phyloP scores from a whole-genome alignment of 2,888 invertebrate species.

The Andrena chrysosceles region DNA sequence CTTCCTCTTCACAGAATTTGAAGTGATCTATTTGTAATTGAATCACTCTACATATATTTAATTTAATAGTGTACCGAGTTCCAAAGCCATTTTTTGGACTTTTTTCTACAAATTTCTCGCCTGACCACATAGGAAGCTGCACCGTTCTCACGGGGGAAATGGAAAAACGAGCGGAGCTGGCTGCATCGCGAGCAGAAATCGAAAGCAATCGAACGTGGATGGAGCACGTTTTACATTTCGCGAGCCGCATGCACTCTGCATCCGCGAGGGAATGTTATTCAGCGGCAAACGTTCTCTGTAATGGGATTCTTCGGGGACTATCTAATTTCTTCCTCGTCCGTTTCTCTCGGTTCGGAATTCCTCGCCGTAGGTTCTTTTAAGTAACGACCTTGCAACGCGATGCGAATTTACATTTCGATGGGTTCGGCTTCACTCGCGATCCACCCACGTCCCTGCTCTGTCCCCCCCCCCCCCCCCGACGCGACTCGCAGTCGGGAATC shows the following conservation, averaged over 20 bases:
- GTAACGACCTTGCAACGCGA: slow-evolving; percentile 59
- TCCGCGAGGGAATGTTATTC: slow-evolving; percentile 48
- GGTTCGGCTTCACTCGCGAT: slow-evolving; percentile 58
- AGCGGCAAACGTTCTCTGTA: slow-evolving; percentile 49
- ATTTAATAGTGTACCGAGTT: no score
- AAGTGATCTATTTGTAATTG: no score
- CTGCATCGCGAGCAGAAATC: slow-evolving; percentile 32
- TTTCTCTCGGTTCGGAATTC: slow-evolving; percentile 66
- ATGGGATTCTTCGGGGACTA: slow-evolving; percentile 67
- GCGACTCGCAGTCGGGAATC: background rate
- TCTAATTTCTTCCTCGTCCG: slow-evolving; percentile 67
- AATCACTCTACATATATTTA: no score
- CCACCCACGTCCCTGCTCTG: slow-evolving; percentile 31
- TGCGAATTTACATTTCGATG: slow-evolving; percentile 69
- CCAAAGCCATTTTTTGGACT: no score
- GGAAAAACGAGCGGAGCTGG: background rate
- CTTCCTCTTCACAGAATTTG: no score
- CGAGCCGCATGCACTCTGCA: slow-evolving; percentile 10
- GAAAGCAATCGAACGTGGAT: slow-evolving; percentile 41
- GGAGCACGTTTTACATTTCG: slow-evolving; percentile 52
- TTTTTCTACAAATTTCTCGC: no score
- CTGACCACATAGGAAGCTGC: no score
- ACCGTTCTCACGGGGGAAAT: background rate
- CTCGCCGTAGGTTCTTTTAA: slow-evolving; percentile 62
- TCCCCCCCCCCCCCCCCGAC: background rate